Evolutionary conservation across 2,888 invertebrate species (phyloP).

Genomic region (Glaucopsyche alexis): DNA sequence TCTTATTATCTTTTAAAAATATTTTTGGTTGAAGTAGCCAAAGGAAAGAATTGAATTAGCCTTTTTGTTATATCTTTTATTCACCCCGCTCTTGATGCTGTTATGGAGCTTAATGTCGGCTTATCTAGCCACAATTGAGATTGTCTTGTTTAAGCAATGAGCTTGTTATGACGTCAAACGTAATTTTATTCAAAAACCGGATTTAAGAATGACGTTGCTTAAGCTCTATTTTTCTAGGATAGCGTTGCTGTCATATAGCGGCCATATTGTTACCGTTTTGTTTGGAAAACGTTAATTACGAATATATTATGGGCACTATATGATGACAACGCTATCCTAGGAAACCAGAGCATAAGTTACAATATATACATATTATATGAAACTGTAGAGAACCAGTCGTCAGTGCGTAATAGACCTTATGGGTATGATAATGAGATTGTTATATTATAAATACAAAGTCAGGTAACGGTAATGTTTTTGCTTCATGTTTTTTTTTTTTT

Average conservation of each 20-base stretch:
- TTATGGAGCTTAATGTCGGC: constrained; percentile 34
- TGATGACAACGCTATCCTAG: too few relatives aligned
- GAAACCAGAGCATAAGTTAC: too few relatives aligned
- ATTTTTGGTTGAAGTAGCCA: constrained; percentile 3
- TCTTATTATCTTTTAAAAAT: background rate
- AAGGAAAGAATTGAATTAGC: constrained; percentile 11
- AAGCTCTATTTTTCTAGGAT: background rate
- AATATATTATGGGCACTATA: too few relatives aligned
- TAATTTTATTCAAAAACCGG: constrained; percentile 36
- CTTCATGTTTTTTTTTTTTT: too few relatives aligned
- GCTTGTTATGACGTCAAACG: constrained; percentile 38
- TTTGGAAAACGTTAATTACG: too few relatives aligned
- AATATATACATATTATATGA: too few relatives aligned
- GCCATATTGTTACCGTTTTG: too few relatives aligned
- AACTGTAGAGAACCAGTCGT: too few relatives aligned
- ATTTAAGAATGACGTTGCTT: constrained; percentile 30
- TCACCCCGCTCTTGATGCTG: constrained; percentile 1
- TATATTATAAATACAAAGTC: constrained; percentile 22
- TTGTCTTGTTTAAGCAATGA: constrained; percentile 40
- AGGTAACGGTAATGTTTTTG: background rate
- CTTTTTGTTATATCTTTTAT: constrained; percentile 20
- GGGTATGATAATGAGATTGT: background rate
- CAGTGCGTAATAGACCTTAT: background rate
- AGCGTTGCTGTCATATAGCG: too few relatives aligned
- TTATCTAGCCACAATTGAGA: constrained; percentile 41